A percentile compares a stretch with the other conserved stretches of the same genome.
Conservation (phyloP, 2,797 vertebrate genomes). For the Gambusia yucatana region DNA sequence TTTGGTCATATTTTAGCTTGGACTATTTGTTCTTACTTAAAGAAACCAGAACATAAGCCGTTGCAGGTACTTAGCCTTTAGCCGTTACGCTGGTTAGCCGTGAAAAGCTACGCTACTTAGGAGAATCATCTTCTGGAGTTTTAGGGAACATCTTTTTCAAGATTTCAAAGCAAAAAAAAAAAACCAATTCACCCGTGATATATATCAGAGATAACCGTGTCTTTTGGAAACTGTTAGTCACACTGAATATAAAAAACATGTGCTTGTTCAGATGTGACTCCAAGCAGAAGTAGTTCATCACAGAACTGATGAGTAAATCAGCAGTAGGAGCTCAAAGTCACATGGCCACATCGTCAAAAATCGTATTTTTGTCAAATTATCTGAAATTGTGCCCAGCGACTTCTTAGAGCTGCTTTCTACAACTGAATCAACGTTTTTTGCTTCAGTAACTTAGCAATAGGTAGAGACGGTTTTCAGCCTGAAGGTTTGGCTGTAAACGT, state of each 20-base stretch:
- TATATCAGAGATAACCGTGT: constrained; percentile 13
- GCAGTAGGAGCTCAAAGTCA: neutral
- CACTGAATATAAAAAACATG: constrained; percentile 12
- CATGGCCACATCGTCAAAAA: neutral
- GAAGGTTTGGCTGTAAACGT: constrained; percentile 26
- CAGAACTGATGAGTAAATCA: neutral
- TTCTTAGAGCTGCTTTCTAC: neutral
- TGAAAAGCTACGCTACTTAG: neutral
- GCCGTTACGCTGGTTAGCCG: neutral
- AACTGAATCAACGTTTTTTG: neutral
- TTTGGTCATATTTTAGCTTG: neutral
- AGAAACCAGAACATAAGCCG: constrained; percentile 1
- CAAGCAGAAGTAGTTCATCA: neutral
- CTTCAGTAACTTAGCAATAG: constrained; percentile 11
- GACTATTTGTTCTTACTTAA: neutral
- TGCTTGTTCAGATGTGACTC: constrained; percentile 11
- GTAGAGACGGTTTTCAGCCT: constrained; percentile 6
- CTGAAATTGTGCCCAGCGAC: neutral
- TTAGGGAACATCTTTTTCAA: neutral
- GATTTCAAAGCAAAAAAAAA: constrained; percentile 3
- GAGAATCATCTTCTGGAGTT: neutral
- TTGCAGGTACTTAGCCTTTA: neutral
- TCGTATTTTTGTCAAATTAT: neutral
- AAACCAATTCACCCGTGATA: constrained; percentile 2
- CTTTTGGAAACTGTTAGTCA: constrained; percentile 6